Conservation (phyloP, 2,888 invertebrate genomes). For the Ypsolopha sequella region DNA sequence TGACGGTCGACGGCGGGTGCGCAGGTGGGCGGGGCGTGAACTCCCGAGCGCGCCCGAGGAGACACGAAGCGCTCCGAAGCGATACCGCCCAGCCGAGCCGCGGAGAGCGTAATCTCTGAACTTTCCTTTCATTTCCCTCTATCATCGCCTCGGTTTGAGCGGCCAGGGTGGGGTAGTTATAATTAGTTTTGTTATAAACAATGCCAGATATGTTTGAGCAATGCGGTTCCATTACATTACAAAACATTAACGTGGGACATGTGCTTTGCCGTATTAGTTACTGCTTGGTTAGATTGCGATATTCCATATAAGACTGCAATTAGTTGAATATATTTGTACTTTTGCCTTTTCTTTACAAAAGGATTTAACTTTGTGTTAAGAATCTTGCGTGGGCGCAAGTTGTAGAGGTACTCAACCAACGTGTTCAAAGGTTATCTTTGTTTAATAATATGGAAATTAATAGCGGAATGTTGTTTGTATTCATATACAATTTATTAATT, state of each 20-base stretch:
- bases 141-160: neutral
- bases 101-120: slow-evolving; percentile 20
- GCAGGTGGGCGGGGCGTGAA: slow-evolving; percentile 43
- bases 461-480: too few species aligned
- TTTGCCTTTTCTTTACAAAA: slow-evolving; percentile 11
- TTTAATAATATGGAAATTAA: too few species aligned
- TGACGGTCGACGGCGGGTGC: slow-evolving; percentile 27
- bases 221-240: slow-evolving; percentile 27
- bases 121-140: slow-evolving; percentile 11
- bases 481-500: too few species aligned
- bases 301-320: slow-evolving; percentile 16
- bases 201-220: slow-evolving; percentile 36
- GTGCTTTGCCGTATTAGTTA: slow-evolving; percentile 24
- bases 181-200: slow-evolving; percentile 23
- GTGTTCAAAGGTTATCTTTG: too few species aligned
- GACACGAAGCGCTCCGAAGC: slow-evolving; percentile 38
- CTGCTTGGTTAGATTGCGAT: slow-evolving; percentile 20
- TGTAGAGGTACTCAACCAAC: neutral
- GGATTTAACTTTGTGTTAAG: too few species aligned
- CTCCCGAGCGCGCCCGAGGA: slow-evolving; percentile 42
- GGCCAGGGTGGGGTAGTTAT: slow-evolving; percentile 17
- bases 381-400: neutral
- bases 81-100: slow-evolving; percentile 50
- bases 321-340: slow-evolving; percentile 15
- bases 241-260: slow-evolving; percentile 22